Conservation (phyloP, 37 sponge, comb jelly and placozoan genomes). For the Tethya wilhelma region DNA sequence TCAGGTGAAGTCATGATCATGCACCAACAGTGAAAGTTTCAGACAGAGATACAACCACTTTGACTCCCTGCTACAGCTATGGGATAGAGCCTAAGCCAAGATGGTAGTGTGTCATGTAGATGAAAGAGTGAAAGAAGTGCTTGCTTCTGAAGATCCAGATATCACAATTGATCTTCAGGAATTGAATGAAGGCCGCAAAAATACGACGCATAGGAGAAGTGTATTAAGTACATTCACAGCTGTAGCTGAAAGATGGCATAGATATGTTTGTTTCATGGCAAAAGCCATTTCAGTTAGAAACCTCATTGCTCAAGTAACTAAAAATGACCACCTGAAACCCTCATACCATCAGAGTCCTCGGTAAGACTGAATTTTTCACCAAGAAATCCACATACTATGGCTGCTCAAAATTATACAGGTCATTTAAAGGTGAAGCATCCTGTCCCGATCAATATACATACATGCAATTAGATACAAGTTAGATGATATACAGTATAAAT, state of each 20-base stretch:
- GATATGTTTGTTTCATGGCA: slow-evolving; percentile 23
- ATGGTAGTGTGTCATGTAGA: neutral
- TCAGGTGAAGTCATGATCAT: slow-evolving; percentile 59
- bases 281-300: slow-evolving; percentile 37
- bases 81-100: slow-evolving; percentile 28
- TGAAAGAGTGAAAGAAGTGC: slow-evolving; percentile 10
- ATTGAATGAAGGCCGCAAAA: slow-evolving; percentile 16
- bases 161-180: slow-evolving; percentile 21
- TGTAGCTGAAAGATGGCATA: slow-evolving; percentile 46
- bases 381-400: slow-evolving; percentile 11
- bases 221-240: slow-evolving; percentile 15
- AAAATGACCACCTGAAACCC: too few species aligned
- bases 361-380: slow-evolving; percentile 39
- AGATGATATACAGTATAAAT: too few species aligned
- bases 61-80: slow-evolving; percentile 41
- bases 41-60: slow-evolving; percentile 14
- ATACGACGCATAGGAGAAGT: slow-evolving; percentile 15
- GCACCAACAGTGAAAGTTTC: slow-evolving; percentile 42
- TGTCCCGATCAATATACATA: too few species aligned
- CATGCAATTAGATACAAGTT: too few species aligned
- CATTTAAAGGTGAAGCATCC: slow-evolving; percentile 30
- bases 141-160: slow-evolving; percentile 22
- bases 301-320: neutral
- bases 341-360: slow-evolving; percentile 40
- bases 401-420: slow-evolving; percentile 25